A percentile compares a stretch with the other conserved stretches of the same genome.
These are phyloP conservation scores for Beroe forskalii DNA, from an alignment of 37 sponge, comb jelly and placozoan species.

Conservation along the genomic window DNA sequence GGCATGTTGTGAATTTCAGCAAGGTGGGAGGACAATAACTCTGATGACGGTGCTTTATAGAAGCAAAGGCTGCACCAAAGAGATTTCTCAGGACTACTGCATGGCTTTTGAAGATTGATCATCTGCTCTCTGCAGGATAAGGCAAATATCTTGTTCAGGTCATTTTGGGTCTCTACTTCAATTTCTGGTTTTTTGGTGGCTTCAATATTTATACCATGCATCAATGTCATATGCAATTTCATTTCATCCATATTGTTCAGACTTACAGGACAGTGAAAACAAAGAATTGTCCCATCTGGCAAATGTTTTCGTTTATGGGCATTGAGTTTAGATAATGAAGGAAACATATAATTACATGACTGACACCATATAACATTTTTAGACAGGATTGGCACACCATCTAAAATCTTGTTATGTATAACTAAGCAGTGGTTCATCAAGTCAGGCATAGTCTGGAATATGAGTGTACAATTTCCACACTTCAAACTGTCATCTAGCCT, in stretches of 20 bases:
- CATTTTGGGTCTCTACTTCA: background rate
- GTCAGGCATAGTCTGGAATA: conserved; percentile 2
- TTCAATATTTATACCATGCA: conserved; percentile 31
- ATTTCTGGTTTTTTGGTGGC: background rate
- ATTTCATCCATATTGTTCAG: conserved; percentile 24
- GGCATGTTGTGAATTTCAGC: background rate
- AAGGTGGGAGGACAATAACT: background rate
- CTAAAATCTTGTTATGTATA: conserved; percentile 2
- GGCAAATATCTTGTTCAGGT: background rate
- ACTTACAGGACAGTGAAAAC: background rate
- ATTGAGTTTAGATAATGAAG: background rate
- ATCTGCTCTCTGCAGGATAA: background rate
- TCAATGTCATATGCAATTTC: conserved; percentile 2
- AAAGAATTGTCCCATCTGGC: conserved; percentile 19
- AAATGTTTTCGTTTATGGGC: background rate
- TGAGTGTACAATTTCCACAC: background rate
- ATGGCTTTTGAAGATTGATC: background rate
- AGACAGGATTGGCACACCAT: background rate
- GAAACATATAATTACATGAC: background rate
- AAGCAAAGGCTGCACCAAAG: background rate
- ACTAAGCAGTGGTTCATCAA: background rate
- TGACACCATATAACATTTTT: conserved; percentile 1
- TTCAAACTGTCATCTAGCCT: conserved; percentile 35
- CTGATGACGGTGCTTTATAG: background rate
- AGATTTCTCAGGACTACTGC: background rate